These are phyloP conservation scores for Hylaea fasciaria DNA, from an alignment of 2,888 invertebrate species.

Conservation along the genomic window DNA sequence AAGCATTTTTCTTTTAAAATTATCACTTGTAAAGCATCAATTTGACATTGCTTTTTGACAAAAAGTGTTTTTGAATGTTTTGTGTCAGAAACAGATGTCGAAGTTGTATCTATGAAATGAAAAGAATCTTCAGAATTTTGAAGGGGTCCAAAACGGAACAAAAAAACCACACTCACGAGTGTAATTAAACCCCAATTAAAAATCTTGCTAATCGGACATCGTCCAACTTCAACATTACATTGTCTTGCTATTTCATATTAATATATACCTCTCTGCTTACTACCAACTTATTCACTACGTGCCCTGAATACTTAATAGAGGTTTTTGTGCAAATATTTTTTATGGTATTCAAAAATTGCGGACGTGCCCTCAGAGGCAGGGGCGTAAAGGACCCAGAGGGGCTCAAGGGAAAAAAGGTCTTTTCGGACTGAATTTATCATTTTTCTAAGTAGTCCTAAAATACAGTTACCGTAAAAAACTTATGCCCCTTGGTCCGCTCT, in stretches of 20 bases:
- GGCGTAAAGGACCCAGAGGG: background rate
- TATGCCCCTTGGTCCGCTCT: too few species aligned
- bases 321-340: conserved; percentile 22
- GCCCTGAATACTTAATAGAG: conserved; percentile 22
- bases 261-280: background rate
- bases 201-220: background rate
- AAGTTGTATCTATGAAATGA: too few species aligned
- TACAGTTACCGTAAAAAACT: too few species aligned
- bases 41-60: background rate
- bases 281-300: conserved; percentile 27
- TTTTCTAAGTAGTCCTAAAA: too few species aligned
- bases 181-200: background rate
- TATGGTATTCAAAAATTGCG: conserved; percentile 19
- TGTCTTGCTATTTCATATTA: background rate
- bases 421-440: too few species aligned
- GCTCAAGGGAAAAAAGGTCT: too few species aligned
- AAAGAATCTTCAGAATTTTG: too few species aligned
- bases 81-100: too few species aligned
- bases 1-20: conserved; percentile 3
- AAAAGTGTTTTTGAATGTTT: too few species aligned
- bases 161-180: background rate
- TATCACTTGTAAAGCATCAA: background rate
- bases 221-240: conserved; percentile 1
- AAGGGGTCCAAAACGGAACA: too few species aligned
- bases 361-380: conserved; percentile 12